Conservation (phyloP, 92 coral and sea anemone genomes). For the Palythoa grandis region DNA sequence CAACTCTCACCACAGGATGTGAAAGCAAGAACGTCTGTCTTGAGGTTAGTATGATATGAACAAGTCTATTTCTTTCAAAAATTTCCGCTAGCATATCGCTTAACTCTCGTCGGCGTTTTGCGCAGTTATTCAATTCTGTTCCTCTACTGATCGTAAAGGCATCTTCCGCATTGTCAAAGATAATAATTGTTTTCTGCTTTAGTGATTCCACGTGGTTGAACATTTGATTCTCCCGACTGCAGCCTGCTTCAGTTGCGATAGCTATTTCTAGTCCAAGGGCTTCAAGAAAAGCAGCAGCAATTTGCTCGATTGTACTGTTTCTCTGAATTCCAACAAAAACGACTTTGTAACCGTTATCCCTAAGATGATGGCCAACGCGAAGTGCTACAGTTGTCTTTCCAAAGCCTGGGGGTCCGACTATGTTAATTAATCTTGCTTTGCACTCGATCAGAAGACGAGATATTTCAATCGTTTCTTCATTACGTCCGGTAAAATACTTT, state of each 20-base stretch:
- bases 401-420: conserved; percentile 31
- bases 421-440: conserved; percentile 26
- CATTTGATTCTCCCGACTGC: conserved; percentile 36
- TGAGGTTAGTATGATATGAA: conserved; percentile 17
- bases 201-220: conserved; percentile 25
- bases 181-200: conserved; percentile 32
- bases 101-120: conserved; percentile 28
- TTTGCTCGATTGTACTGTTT: conserved; percentile 17
- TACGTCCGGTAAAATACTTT: conserved; percentile 23
- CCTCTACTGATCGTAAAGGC: conserved; percentile 1
- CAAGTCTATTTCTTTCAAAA: conserved; percentile 10
- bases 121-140: background rate
- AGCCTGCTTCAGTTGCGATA: background rate
- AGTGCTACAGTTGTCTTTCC: conserved; percentile 39
- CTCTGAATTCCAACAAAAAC: conserved; percentile 32
- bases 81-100: conserved; percentile 36
- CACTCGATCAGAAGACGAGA: conserved; percentile 10
- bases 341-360: conserved; percentile 23
- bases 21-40: conserved; percentile 36
- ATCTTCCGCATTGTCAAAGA: conserved; percentile 35
- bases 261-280: conserved; percentile 26
- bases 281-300: conserved; percentile 15
- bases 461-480: background rate
- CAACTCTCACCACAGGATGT: conserved; percentile 38
- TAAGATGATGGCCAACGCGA: conserved; percentile 21